Percentiles rank a stretch among this genome's conserved stretches.
These are phyloP conservation scores for Varanus salvator DNA, from an alignment of 2,113 vertebrate species.

Conservation along the genomic window DNA sequence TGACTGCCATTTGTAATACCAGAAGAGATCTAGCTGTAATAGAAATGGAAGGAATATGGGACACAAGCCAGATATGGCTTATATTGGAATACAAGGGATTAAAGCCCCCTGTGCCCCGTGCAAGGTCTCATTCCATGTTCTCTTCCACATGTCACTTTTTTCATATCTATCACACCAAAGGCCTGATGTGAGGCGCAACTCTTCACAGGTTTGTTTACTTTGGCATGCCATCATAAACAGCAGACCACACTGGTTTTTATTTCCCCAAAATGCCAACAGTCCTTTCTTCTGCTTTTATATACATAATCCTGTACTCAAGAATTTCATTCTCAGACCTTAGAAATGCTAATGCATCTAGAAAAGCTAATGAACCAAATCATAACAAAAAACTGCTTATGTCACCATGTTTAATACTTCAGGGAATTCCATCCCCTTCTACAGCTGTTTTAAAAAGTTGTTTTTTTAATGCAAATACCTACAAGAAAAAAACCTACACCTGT, in stretches of 20 bases:
- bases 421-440: constrained; percentile 9
- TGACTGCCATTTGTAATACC: too few species aligned
- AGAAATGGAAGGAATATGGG: too few species aligned
- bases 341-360: constrained; percentile 29
- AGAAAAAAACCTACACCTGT: background rate
- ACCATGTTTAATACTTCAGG: background rate
- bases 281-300: background rate
- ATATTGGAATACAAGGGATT: too few species aligned
- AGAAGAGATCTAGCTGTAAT: too few species aligned
- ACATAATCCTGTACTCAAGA: background rate
- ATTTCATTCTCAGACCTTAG: background rate
- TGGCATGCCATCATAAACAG: constrained; percentile 10
- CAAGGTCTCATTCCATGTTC: too few species aligned
- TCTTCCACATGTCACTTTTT: background rate
- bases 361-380: constrained; percentile 33
- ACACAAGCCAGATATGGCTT: too few species aligned
- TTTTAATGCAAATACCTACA: constrained; percentile 4
- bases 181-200: background rate
- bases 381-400: constrained; percentile 37
- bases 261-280: background rate
- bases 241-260: background rate
- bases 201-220: background rate
- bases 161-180: background rate
- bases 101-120: too few species aligned
- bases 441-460: constrained; percentile 33